Base-by-base conservation (phyloP, 2,113 vertebrate species). In the Montifringilla adamsi region DNA sequence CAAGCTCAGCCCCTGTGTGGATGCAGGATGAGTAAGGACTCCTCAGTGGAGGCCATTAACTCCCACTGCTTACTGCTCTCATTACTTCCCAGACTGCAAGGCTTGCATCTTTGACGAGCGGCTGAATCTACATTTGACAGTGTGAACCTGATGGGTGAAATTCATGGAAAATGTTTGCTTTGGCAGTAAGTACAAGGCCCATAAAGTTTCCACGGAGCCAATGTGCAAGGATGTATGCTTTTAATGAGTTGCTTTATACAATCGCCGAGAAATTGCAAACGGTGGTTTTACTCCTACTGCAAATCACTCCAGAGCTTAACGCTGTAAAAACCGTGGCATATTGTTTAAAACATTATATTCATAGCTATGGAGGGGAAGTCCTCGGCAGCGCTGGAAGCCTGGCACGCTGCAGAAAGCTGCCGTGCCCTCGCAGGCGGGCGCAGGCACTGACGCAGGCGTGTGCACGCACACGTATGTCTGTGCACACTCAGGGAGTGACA, bases 11-110 rank as follows among this genome's bases (percentile, higher is more conserved):
- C 70, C 15, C 60, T 92, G 95, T 59, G 78, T 66, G 90, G 94
- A 56, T 79, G 95, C 68, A 58, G 90, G 66, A 44, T 76, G 93
- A 94, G 93, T 84, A 58, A 84, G 55, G 56, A 41, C 92, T 96
- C 91, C 92, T 94, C 76, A 49, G 94, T n/a, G 58, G 82, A 93
- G 93, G 93, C 96, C 93, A 94, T 97, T 97, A 96, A 92, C 96
- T 96, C 95, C 95, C 96, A 88, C 93, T 60, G 92, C 83, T 94
- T 52, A 52, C 92, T 72, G 90, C 92, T 96, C 90, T 95, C 94
- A 94, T 93, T 92, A 93, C 92, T 94, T 89, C n/a, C 75, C 92
- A 95, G 94, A 93, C 94, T 96, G 94, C 95, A 92, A 96, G 90
- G 68, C 83, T 96, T 94, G 94, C 93, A 96, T 89, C 94, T 94